Percentiles rank a stretch among this genome's conserved stretches.
phyloP scores from a whole-genome alignment of 92 coral and sea anemone genomes.

The Zoanthus sansibaricus region DNA sequence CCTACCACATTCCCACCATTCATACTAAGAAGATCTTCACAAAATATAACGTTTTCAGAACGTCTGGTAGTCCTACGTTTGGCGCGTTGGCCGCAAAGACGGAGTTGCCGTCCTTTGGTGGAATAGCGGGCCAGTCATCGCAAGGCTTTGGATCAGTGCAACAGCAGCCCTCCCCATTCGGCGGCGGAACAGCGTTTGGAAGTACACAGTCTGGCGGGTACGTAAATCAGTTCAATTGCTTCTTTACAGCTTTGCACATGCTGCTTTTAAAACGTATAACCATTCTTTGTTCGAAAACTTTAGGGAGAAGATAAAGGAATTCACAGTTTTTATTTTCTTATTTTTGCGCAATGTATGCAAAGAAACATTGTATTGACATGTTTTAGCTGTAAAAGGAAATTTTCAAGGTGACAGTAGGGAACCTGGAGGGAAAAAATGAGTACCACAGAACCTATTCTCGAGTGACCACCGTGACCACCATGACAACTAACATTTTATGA shows the following conservation, averaged over 20 bases:
- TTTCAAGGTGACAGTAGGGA: too few relatives aligned
- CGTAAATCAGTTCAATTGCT: not conserved
- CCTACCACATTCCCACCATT: too few relatives aligned
- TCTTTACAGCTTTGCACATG: not conserved
- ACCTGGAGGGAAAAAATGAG: too few relatives aligned
- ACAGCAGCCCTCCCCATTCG: slow-evolving; percentile 44
- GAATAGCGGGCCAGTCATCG: slow-evolving; percentile 60
- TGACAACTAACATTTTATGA: too few relatives aligned
- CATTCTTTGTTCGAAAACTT: too few relatives aligned
- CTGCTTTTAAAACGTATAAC: not conserved
- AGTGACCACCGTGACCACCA: too few relatives aligned
- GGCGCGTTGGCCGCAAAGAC: slow-evolving; percentile 76
- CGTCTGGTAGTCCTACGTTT: slow-evolving; percentile 75
- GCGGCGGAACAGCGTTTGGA: slow-evolving; percentile 30
- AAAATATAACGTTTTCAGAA: slow-evolving; percentile 25
- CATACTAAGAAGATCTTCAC: not conserved
- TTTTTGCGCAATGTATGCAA: too few relatives aligned
- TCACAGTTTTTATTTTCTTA: too few relatives aligned
- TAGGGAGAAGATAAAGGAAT: too few relatives aligned
- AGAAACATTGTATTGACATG: too few relatives aligned
- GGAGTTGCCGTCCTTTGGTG: slow-evolving; percentile 67
- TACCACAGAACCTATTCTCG: too few relatives aligned
- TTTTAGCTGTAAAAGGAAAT: too few relatives aligned
- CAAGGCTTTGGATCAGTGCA: slow-evolving; percentile 65
- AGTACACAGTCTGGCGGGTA: slow-evolving; percentile 22